A percentile compares a stretch with the other conserved stretches of the same genome.
Evolutionary conservation across 1,140 invertebrate genomes (phyloP).

Genomic region (Sitophilus oryzae): DNA sequence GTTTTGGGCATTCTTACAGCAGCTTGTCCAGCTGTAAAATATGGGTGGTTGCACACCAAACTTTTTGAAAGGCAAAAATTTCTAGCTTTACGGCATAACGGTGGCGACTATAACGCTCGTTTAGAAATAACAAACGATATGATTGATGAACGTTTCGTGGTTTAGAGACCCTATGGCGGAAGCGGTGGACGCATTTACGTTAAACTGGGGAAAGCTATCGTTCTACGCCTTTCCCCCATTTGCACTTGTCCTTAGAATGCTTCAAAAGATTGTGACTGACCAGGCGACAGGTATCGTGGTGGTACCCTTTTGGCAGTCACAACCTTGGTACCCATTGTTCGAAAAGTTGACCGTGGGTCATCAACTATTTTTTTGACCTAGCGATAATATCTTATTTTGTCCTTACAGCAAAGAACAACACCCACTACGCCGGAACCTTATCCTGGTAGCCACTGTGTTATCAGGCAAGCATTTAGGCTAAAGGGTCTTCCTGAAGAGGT

Average conservation of each 20-base stretch:
- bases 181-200: no score
- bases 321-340: conserved; percentile 37
- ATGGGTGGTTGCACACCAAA: background rate
- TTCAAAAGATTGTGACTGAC: conserved; percentile 32
- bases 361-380: conserved; percentile 14
- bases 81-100: no score
- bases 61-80: background rate
- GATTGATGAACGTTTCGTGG: conserved; percentile 26
- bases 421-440: conserved; percentile 21
- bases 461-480: no score
- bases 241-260: conserved; percentile 23
- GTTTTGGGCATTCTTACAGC: background rate
- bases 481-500: no score
- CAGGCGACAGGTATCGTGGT: conserved; percentile 31
- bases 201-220: conserved; percentile 25
- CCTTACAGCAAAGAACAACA: conserved; percentile 25
- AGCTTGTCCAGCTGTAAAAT: conserved; percentile 1
- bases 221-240: conserved; percentile 40
- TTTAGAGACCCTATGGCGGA: conserved; percentile 26
- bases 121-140: background rate
- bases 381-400: conserved; percentile 12
- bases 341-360: background rate
- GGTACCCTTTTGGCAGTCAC: conserved; percentile 38
- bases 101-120: background rate
- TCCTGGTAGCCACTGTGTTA: conserved; percentile 33